These are phyloP conservation scores for Acrocyrtus sp. DNA, from an alignment of 2,888 invertebrate genomes.

Conservation along the genomic window DNA sequence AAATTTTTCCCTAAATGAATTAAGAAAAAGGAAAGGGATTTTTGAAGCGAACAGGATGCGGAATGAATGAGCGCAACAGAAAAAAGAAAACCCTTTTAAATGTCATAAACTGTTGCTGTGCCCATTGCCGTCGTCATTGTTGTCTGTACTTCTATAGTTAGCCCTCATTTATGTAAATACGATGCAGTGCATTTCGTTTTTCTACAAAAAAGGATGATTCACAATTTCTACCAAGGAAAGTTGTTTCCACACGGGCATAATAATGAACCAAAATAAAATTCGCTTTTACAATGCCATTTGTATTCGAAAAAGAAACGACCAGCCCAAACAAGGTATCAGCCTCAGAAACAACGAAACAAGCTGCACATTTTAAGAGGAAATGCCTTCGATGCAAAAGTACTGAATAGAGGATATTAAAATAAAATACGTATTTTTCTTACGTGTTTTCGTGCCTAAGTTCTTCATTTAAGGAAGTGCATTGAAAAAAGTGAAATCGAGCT, in stretches of 20 bases:
- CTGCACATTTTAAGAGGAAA: slow-evolving; percentile 35
- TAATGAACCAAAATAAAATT: too few relatives aligned
- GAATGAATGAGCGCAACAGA: slow-evolving; percentile 18
- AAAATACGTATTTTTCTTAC: too few relatives aligned
- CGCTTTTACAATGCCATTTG: slow-evolving; percentile 38
- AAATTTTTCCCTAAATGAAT: slow-evolving; percentile 42
- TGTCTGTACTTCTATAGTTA: slow-evolving; percentile 23
- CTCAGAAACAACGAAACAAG: slow-evolving; percentile 14
- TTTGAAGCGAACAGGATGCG: slow-evolving; percentile 35
- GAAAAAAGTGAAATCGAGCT: slow-evolving; percentile 49
- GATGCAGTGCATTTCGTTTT: slow-evolving; percentile 7
- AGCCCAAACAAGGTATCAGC: slow-evolving; percentile 39
- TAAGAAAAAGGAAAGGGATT: slow-evolving; percentile 35
- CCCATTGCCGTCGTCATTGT: too few relatives aligned
- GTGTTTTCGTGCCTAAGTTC: slow-evolving; percentile 5
- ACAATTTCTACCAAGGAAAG: slow-evolving; percentile 29
- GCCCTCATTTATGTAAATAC: slow-evolving; percentile 10
- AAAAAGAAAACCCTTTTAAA: slow-evolving; percentile 20
- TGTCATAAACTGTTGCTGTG: too few relatives aligned
- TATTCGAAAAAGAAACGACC: slow-evolving; percentile 31
- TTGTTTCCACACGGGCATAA: too few relatives aligned
- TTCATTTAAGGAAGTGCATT: slow-evolving; percentile 22
- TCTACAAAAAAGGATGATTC: slow-evolving; percentile 33
- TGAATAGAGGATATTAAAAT: too few relatives aligned
- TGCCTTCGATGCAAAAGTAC: slow-evolving; percentile 39